Base-by-base conservation (phyloP, 2,888 invertebrate species). In the Caenorhabditis becei region DNA sequence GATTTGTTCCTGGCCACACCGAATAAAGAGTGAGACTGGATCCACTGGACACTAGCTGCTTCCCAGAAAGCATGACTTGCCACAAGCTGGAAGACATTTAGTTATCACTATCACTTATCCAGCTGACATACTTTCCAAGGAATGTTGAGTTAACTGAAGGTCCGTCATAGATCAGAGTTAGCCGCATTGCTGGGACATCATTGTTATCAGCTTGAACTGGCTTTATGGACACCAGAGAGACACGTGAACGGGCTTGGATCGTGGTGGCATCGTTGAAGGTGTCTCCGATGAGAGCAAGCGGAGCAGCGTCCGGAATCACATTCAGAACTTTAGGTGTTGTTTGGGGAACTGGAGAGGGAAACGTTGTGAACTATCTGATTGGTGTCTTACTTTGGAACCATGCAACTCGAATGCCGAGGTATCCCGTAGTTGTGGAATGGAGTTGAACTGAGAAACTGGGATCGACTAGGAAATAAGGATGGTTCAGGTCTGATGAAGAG, bases 111-210 rank as follows among this genome's bases (percentile, higher is more conserved):
- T 41, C 16, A 32, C 32, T 7, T 4, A 32, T 32, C 41, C 41
- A 11, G 16, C 14, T 18, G 1, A 20, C 35, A 10, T 18, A 58
- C 58, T 37, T 58, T 58, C 58, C 58, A 2, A 58, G 4, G 23
- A 58, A 58, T 11, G 18, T 1, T 10, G 58, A 32, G 8, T 37
- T 23, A 18, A 37, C 20, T 5, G 58, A 18, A 1, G 32, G 35
- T 20, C 58, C 58, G 23, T 58, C 58, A 20, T 7, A 58, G 3
- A 58, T 20, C n/a, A 58, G 58, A 35, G 58, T 58, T 18, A 58
- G 37, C 11, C 58, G 1, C 58, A 58, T 58, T 0, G 58, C 10
- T 1, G 58, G 58, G 18, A 58, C 58, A 20, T 58, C 28, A 18
- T 58, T n/a, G 18, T 35, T 18, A 1, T 8, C 3, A 4, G 58